These are phyloP conservation scores for Daubentonia madagascariensis DNA, from an alignment of 2,113 vertebrate species.

Conservation along the genomic window DNA sequence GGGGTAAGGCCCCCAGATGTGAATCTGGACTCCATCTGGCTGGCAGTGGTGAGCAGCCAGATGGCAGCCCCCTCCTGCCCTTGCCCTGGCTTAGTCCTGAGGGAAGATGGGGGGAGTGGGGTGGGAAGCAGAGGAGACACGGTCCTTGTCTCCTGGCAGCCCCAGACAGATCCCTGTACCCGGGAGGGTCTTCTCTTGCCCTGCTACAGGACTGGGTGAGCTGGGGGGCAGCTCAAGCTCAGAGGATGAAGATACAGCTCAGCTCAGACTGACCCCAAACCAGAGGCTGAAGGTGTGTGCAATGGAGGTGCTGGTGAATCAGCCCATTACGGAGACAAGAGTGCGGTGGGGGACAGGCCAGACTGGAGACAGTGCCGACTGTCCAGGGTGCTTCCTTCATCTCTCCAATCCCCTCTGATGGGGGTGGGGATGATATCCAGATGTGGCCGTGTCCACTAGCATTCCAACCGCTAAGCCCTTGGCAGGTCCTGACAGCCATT, in stretches of 20 bases:
- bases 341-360: neutral
- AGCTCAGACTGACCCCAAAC: neutral
- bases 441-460: constrained; percentile 64
- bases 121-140: neutral
- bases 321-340: neutral
- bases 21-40: constrained; percentile 59
- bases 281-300: neutral
- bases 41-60: constrained; percentile 27
- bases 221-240: neutral
- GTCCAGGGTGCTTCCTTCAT: neutral
- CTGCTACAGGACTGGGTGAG: neutral
- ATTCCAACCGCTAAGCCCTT: constrained; percentile 52
- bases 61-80: neutral
- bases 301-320: neutral
- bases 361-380: neutral
- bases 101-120: neutral
- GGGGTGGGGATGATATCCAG: constrained; percentile 67
- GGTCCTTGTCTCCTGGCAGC: neutral
- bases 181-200: neutral
- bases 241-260: neutral
- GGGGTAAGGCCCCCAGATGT: constrained; percentile 45
- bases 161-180: neutral
- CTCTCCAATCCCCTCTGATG: neutral
- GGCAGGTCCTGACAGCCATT: constrained; percentile 62
- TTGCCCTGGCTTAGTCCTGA: neutral